phyloP scores from a whole-genome alignment of 1,140 invertebrate genomes.

The Atopsyche davidsoni region DNA sequence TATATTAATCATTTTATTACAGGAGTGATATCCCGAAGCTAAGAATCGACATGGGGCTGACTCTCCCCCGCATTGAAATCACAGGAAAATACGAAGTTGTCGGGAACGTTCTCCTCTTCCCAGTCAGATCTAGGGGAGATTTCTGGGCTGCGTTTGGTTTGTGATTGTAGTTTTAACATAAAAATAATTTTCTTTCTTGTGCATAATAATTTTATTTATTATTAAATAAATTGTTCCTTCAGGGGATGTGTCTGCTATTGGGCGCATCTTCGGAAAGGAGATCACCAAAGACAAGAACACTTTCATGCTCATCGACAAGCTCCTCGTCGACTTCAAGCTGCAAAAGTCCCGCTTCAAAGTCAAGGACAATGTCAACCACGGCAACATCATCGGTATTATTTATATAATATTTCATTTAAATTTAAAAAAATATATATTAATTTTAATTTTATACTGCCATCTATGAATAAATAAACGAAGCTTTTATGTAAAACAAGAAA shows the following conservation, averaged over 20 bases:
- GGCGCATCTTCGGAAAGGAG: slow-evolving; percentile 63
- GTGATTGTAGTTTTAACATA: slow-evolving; percentile 29
- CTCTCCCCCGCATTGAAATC: slow-evolving; percentile 63
- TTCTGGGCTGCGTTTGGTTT: slow-evolving; percentile 74
- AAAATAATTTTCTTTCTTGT: no score
- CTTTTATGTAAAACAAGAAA: no score
- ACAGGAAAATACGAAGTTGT: slow-evolving; percentile 66
- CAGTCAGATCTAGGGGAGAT: slow-evolving; percentile 66
- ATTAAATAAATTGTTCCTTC: slow-evolving; percentile 26
- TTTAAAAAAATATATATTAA: no score
- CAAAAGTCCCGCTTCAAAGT: slow-evolving; percentile 64
- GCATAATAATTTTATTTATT: background rate
- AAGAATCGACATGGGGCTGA: slow-evolving; percentile 61
- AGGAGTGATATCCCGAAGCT: slow-evolving; percentile 61
- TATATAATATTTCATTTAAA: no score
- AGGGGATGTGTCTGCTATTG: slow-evolving; percentile 65
- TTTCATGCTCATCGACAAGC: slow-evolving; percentile 61
- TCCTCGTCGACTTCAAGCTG: slow-evolving; percentile 65
- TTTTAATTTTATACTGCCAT: no score
- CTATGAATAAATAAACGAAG: no score
- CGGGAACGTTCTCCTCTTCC: slow-evolving; percentile 68
- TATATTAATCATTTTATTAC: slow-evolving; percentile 27
- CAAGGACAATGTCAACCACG: slow-evolving; percentile 61
- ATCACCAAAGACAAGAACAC: slow-evolving; percentile 50
- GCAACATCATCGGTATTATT: slow-evolving; percentile 66